Evolutionary conservation across 2,888 invertebrate species (phyloP), one percentile per base, ranked within the genome.

Genomic region (Drosophila algonquin): DNA sequence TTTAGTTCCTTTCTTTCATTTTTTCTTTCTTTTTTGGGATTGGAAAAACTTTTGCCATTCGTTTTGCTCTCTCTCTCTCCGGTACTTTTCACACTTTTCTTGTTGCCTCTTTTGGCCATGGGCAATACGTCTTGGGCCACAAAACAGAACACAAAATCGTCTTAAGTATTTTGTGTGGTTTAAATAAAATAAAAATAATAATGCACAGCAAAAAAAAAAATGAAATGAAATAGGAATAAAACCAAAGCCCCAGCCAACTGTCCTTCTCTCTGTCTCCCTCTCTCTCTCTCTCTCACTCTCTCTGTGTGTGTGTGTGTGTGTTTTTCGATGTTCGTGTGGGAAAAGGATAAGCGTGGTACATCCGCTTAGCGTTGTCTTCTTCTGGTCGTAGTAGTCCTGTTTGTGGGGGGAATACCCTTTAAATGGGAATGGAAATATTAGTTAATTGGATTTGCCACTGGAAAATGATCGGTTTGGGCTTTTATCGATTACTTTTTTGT

Each of bases 131-230:
- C 88, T 84, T 84, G 86, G 77, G 82, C 85, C 82, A 87, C 87
- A 85, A 85, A 87, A 84, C 87, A 85, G 82, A 87, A 84, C 82
- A 87, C 80, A 85, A 87, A 87, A 87, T 89, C 87, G 87, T 89
- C 87, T 87, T 87, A 87, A 87, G 87, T 87, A 87, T 89, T 87
- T 89, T 81, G 81, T 89, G 85, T 89, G 81, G 84, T 84, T 87
- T 81, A 87, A 84, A 89, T 81, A 85, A 84, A 88, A 83, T 87
- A 87, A 82, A 86, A 84, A 84, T 85, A 83, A 83, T 87, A 83
- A 67, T 55, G 65, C 63, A 67, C 50, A 65, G 54, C 45, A 55
- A 65, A 65, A 65, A 67, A 40, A 40, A 7, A 21, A 21, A 21
- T 21, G 21, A 21, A 21, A 21, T 21, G 21, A 3, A 21, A 40